These are phyloP conservation scores for Luperina testacea DNA, from an alignment of 2,888 invertebrate species.

Conservation along the genomic window DNA sequence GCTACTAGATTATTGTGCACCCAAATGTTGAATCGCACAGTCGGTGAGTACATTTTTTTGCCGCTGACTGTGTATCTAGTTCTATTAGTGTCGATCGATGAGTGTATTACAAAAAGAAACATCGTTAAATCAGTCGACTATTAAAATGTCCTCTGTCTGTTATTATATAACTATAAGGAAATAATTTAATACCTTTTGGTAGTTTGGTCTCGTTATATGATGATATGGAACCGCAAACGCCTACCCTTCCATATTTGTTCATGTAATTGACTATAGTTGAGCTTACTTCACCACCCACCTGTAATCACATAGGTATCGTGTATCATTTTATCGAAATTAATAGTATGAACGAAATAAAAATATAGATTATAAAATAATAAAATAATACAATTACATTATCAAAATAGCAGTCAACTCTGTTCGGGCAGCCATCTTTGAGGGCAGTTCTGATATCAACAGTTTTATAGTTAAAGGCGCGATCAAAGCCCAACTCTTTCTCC, in stretches of 20 bases:
- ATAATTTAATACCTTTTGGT: constrained; percentile 77
- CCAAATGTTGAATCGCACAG: no score
- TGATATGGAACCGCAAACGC: constrained; percentile 93
- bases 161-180: not conserved
- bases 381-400: constrained; percentile 91
- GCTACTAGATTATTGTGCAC: no score
- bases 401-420: constrained; percentile 94
- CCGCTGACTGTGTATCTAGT: no score
- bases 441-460: constrained; percentile 89
- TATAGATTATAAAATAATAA: constrained; percentile 27
- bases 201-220: constrained; percentile 89
- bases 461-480: constrained; percentile 94
- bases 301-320: constrained; percentile 29
- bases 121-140: not conserved
- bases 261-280: constrained; percentile 91
- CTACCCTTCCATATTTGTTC: constrained; percentile 92
- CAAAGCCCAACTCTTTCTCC: constrained; percentile 92
- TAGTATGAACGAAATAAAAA: no score
- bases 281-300: constrained; percentile 94
- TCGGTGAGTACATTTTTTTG: no score
- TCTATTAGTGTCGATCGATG: no score
- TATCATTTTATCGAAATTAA: not conserved
- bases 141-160: not conserved
- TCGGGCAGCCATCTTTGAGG: constrained; percentile 91
- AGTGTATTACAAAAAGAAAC: not conserved